phyloP scores from a whole-genome alignment of 1,140 invertebrate genomes.

The Heliconius nattereri region DNA sequence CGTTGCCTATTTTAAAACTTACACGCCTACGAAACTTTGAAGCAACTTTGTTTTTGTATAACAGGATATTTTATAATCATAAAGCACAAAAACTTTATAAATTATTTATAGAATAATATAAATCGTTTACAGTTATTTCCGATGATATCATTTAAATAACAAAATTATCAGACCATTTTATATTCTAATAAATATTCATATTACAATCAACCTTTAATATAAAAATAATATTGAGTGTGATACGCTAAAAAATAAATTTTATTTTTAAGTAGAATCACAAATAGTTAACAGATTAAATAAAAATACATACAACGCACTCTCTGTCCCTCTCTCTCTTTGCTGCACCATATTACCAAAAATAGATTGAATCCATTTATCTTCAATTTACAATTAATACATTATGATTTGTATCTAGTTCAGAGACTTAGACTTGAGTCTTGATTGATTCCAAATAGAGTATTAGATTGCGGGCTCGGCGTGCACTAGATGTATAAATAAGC shows the following conservation, averaged over 20 bases:
- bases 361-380: constrained; percentile 26
- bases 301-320: background rate
- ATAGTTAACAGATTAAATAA: background rate
- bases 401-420: constrained; percentile 38
- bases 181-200: constrained; percentile 33
- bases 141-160: constrained; percentile 23
- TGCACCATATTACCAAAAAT: constrained; percentile 27
- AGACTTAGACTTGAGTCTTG: constrained; percentile 25
- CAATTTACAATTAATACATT: constrained; percentile 34
- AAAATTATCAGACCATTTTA: constrained; percentile 12
- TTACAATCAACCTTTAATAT: constrained; percentile 19
- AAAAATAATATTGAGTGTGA: background rate
- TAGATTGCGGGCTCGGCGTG: constrained; percentile 16
- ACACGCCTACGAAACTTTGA: too few species aligned
- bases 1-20: too few species aligned
- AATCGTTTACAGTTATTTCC: constrained; percentile 30
- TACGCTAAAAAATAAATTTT: background rate
- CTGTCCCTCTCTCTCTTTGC: constrained; percentile 4
- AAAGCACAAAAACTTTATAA: constrained; percentile 23
- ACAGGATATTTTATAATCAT: constrained; percentile 25
- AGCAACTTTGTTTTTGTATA: background rate
- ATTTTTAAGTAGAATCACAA: background rate
- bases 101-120: constrained; percentile 26
- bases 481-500: constrained; percentile 37
- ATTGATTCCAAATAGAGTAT: constrained; percentile 37